Base-by-base conservation (phyloP, 1,140 invertebrate genomes). In the Drosophila varians region DNA sequence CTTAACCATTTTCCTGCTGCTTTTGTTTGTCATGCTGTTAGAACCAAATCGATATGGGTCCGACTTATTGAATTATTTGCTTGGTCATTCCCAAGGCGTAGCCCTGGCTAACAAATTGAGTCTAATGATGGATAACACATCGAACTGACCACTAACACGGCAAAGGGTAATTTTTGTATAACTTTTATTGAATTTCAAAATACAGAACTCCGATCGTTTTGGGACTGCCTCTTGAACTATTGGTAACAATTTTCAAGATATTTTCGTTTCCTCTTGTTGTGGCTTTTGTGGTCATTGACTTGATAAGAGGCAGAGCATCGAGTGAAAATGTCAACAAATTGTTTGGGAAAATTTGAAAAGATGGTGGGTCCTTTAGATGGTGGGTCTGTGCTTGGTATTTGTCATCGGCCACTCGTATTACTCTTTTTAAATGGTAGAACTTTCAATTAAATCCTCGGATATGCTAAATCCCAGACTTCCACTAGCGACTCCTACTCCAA, bases 241-340 rank as follows among this genome's bases (percentile, higher is more conserved):
- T 74, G 69, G 69, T 64, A 74, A 73, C 69, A 74, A 57, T 65
- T 74, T 66, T 16, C 1, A 51, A 51, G 23, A 49, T 61, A 46
- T 71, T 57, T 70, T 61, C 46, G 21, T 65, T 65, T 19, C n/a
- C 21, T 11, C 12, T 25, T 42, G n/a, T 12, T 23, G n/a, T 60
- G 51, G 23, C 18, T 4, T 0, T 48, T 47, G 45, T 70, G 64
- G 55, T 53, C 61, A 74, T 66, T 74, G 71, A 74, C 62, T 74
- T 40, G 25, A 26, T 12, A 65, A 74, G 23, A 34, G 71, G 48
- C 2, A 12, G 2, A 56, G 49, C 31, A 57, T 57, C 16, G 73
- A 76, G 61, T 61, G 53, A 79, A 77, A 77, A 57, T 78, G 75
- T 78, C 71, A 78, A 83, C 79, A 84, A 75, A 66, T 60, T 52